Percentiles rank a stretch among this genome's conserved stretches.
phyloP scores from a whole-genome alignment of 2,797 vertebrate genomes.

The Esox lucius region DNA sequence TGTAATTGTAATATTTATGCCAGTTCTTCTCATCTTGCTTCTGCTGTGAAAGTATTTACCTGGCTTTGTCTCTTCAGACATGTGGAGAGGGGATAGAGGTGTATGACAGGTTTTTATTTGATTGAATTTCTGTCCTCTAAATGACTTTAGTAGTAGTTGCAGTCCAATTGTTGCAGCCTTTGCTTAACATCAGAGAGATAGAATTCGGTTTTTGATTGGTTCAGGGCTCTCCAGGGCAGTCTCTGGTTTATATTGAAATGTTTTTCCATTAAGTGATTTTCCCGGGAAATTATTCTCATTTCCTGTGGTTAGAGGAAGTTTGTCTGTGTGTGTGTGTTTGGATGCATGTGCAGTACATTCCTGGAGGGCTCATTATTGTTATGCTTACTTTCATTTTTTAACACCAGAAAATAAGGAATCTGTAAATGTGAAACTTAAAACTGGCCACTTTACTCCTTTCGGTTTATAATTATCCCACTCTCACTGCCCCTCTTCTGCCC shows the following conservation, averaged over 20 bases:
- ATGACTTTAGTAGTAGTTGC: background rate
- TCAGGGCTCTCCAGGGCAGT: background rate
- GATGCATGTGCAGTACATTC: background rate
- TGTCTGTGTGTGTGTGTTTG: background rate
- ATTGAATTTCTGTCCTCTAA: background rate
- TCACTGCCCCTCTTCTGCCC: background rate
- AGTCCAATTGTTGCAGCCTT: background rate
- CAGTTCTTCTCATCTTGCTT: too few relatives aligned
- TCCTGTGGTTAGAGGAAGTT: background rate
- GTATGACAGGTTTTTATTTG: background rate
- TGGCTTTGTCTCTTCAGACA: too few relatives aligned
- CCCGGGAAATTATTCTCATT: background rate
- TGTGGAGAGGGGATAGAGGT: too few relatives aligned
- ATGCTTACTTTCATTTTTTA: background rate
- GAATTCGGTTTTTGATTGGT: background rate
- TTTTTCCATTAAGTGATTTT: background rate
- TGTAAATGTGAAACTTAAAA: background rate
- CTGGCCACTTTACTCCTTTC: background rate
- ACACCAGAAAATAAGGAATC: background rate
- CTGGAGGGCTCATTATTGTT: conserved; percentile 1
- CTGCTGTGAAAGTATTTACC: too few relatives aligned
- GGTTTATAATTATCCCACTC: background rate
- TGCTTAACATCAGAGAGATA: background rate
- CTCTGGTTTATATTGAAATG: background rate
- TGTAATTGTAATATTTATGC: too few relatives aligned